Evolutionary conservation across 2,888 invertebrate species (phyloP).

Genomic region (Sesamia inferens): DNA sequence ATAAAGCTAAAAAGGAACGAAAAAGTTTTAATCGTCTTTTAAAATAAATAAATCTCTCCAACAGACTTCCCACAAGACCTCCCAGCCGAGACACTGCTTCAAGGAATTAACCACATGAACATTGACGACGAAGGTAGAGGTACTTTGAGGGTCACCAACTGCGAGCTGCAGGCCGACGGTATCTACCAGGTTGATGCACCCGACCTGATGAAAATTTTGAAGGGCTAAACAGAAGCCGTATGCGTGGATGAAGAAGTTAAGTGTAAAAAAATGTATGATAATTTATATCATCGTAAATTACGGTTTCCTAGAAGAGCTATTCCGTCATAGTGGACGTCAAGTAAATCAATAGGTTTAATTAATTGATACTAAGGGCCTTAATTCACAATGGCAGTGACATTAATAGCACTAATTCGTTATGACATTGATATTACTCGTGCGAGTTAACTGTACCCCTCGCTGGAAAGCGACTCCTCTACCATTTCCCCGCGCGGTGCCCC

Average conservation of each 20-base stretch:
- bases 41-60: not conserved
- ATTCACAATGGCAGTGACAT: not conserved
- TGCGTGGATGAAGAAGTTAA: not conserved
- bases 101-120: slow-evolving; percentile 65
- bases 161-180: slow-evolving; percentile 56
- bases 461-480: too few relatives aligned
- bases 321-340: not conserved
- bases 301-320: not conserved
- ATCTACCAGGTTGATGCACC: slow-evolving; percentile 72
- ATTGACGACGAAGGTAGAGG: slow-evolving; percentile 71
- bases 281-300: not conserved
- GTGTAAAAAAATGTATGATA: not conserved
- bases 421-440: not conserved
- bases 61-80: slow-evolving; percentile 73
- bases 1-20: not conserved
- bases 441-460: too few relatives aligned
- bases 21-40: not conserved
- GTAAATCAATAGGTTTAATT: not conserved
- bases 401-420: too few relatives aligned
- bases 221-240: not conserved
- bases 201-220: slow-evolving; percentile 68
- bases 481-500: too few relatives aligned
- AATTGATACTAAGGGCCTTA: not conserved
- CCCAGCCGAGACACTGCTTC: slow-evolving; percentile 60
- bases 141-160: slow-evolving; percentile 56